These are phyloP conservation scores for Campylorhamphus procurvoides DNA, from an alignment of 2,113 vertebrate genomes.

Conservation along the genomic window DNA sequence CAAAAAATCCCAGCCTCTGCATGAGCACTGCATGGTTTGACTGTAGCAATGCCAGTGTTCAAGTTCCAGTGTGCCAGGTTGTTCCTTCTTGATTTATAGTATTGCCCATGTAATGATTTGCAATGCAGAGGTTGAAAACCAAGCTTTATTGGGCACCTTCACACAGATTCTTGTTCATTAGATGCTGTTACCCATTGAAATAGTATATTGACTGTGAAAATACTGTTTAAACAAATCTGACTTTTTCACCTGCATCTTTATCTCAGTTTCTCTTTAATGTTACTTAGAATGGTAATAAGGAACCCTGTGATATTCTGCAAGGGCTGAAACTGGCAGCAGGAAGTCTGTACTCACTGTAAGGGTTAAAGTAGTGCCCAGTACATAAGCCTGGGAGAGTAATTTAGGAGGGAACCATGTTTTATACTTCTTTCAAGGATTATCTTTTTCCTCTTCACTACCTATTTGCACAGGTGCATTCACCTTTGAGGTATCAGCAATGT, in stretches of 20 bases:
- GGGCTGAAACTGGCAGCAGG: not conserved
- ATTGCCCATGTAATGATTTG: not conserved
- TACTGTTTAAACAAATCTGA: not conserved
- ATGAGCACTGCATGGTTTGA: not conserved
- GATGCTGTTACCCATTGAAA: not conserved
- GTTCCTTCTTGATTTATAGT: not conserved
- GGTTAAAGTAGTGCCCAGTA: not conserved
- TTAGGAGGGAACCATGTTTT: not conserved
- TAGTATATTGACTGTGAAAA: not conserved
- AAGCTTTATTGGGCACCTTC: not conserved
- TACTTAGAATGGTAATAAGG: not conserved
- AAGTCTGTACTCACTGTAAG: not conserved
- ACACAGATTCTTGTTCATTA: not conserved
- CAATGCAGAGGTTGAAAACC: not conserved
- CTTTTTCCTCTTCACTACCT: not conserved
- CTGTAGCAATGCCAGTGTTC: not conserved
- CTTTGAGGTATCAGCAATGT: not conserved
- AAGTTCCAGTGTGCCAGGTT: not conserved
- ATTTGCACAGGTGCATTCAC: not conserved
- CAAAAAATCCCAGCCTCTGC: not conserved
- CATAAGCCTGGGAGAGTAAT: not conserved
- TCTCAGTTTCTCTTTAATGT: not conserved
- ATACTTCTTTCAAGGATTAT: not conserved
- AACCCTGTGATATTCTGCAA: not conserved
- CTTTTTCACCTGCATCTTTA: not conserved